Percentiles rank a stretch among this genome's conserved stretches.
Evolutionary conservation across 2,797 vertebrate species (phyloP).

Genomic region (Amniataba percoides): DNA sequence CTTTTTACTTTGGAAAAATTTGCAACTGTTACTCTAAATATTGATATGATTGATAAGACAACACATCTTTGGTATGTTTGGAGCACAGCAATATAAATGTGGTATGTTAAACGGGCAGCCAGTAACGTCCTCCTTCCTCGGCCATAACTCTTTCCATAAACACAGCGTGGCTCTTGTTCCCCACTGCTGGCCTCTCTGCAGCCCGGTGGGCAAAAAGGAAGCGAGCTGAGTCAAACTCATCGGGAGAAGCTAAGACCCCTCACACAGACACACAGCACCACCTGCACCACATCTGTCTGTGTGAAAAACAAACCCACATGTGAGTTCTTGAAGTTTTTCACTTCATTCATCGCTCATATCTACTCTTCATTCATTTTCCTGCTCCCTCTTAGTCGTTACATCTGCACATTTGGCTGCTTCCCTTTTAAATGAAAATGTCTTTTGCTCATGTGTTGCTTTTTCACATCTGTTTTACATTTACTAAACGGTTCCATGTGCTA

Average conservation of each 20-base stretch:
- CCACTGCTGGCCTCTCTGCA: conserved; percentile 47
- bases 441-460: not conserved
- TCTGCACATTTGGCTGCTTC: not conserved
- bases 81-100: not conserved
- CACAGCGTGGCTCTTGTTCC: conserved; percentile 38
- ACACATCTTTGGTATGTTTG: conserved; percentile 17
- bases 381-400: not conserved
- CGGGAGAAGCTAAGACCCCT: not conserved
- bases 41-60: not conserved
- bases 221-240: conserved; percentile 5
- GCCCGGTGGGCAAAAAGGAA: conserved; percentile 29
- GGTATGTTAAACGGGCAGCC: conserved; percentile 8
- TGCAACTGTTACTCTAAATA: conserved; percentile 9
- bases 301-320: conserved; percentile 7
- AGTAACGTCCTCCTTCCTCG: conserved; percentile 9
- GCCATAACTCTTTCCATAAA: conserved; percentile 53
- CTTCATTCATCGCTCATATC: not conserved
- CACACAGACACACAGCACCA: conserved; percentile 13
- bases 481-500: not conserved
- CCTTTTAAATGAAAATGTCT: not conserved
- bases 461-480: not conserved
- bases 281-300: conserved; percentile 22
- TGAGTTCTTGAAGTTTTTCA: not conserved
- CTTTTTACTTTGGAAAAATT: not conserved
- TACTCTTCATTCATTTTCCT: not conserved